Base-by-base conservation (phyloP, 1,140 invertebrate species). In the Drosophila repletoides region DNA sequence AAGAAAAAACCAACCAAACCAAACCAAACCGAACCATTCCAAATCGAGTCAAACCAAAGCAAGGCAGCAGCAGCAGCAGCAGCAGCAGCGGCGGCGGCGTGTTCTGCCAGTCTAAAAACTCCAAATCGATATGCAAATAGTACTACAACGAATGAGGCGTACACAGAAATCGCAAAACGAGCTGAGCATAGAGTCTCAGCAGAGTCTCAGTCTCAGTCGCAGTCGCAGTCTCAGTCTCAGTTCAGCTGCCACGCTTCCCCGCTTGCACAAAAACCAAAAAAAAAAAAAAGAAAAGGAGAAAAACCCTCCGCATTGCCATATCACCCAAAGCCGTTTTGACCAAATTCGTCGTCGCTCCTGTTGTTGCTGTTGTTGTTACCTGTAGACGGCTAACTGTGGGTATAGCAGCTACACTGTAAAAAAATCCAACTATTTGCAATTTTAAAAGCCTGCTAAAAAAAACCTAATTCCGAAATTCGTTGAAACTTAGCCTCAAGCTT, bases 61-160 rank as follows among this genome's bases (percentile, higher is more conserved):
- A 12, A 31, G 21, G 17, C 46, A 49, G 24, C 6, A 19, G 26
- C 45, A 33, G 10, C 29, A 65, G 65, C n/a, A n/a, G n/a, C n/a
- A n/a, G n/a, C n/a, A n/a, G n/a, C n/a, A n/a, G n/a, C n/a, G 55
- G 40, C 66, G 22, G 9, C 60, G 59, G 65, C 67, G 73, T 65
- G 55, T 73, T 81, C 66, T 75, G 74, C 46, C 60, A 40, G 55
- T 67, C 74, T 75, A 84, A 83, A 86, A 86, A 87, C 80, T 80
- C 80, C 80, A 86, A 86, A 86, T 86, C 80, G 80, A 86, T 86
- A 86, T 86, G 80, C 80, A 86, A 86, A 86, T 86, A 81, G 36
- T 40, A 17, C 36, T 40, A 55, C 38, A 86, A 63, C 48, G 75
- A 86, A 79, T 86, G 75, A 86, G 80, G 76, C 75, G 80, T 86